Evolutionary conservation across 2,888 invertebrate species (phyloP), one percentile per base, ranked within the genome.

Genomic region (Standfussiana lucernea): DNA sequence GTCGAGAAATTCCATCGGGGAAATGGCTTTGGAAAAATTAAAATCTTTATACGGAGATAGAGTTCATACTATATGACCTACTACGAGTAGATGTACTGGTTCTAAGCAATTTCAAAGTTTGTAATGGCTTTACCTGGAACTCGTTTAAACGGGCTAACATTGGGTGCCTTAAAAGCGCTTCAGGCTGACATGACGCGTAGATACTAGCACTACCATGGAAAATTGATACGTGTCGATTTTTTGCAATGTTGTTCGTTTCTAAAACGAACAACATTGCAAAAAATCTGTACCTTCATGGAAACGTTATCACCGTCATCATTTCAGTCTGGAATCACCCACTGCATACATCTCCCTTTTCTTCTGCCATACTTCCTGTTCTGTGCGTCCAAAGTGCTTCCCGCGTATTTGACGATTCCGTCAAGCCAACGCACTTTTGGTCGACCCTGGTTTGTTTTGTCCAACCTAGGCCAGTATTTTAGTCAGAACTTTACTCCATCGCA

Each of bases 31-130:
- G n/a, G n/a, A 21, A 28, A 68, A 68, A n/a, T 3, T n/a, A 13
- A 15, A 71, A 45, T 21, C 18, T 35, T 18, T 11, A 24, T 13
- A 35, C 8, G 7, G n/a, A 11, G 24, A 5, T 40, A 24, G 10
- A 65, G 21, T 62, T 5, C 28, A n/a, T 24, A 15, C 32, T 45
- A 5, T 5, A 5, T 45, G 6, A 42, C 42, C 15, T 11, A 40
- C n/a, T n/a, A n/a, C n/a, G n/a, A n/a, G n/a, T n/a, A n/a, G n/a
- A n/a, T n/a, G n/a, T n/a, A n/a, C n/a, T 69, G 32, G 18, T 45
- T 15, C 45, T 56, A 70, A 79, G 53, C 79, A 45, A 77, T 79
- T 70, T 56, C 37, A 71, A 80, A 78, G 37, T 80, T 80, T 56
- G 4, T 47, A 78, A 80, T 37, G 11, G 45, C 64, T 79, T 64